A percentile compares a stretch with the other conserved stretches of the same genome.
These are phyloP conservation scores for Epinephelus moara DNA, from an alignment of 2,113 vertebrate species.

Conservation along the genomic window DNA sequence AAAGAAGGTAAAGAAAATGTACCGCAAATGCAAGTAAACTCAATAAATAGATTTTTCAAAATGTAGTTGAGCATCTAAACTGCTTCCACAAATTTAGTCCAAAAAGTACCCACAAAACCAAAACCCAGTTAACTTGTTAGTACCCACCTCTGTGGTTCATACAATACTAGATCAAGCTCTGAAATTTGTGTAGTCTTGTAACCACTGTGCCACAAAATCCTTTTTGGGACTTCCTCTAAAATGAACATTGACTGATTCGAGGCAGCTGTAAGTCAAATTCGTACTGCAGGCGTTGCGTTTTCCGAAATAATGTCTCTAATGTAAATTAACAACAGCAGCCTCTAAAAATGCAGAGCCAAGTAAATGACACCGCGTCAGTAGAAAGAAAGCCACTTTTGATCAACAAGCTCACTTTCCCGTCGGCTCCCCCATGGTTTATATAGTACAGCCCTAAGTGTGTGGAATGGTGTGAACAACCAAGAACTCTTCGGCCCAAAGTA, in stretches of 20 bases:
- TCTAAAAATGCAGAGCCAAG: conserved; percentile 26
- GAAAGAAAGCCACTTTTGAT: conserved; percentile 55
- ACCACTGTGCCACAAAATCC: no score
- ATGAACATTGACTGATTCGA: no score
- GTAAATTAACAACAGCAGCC: neutral
- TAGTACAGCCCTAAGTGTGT: conserved; percentile 63
- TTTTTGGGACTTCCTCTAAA: no score
- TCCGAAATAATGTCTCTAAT: conserved; percentile 3
- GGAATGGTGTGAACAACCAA: conserved; percentile 80
- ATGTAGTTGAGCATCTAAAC: neutral
- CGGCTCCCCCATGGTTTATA: conserved; percentile 57
- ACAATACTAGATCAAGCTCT: no score
- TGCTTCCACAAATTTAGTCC: no score
- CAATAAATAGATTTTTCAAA: neutral
- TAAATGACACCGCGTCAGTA: conserved; percentile 21
- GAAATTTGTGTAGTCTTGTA: no score
- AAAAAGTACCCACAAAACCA: no score
- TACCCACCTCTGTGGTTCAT: no score
- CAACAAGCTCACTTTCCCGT: conserved; percentile 56
- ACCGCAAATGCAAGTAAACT: fast-evolving
- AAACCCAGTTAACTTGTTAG: no score
- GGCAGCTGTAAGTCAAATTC: no score
- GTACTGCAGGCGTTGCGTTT: neutral
- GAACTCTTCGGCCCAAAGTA: conserved; percentile 37
- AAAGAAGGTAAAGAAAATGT: neutral